Conservation (phyloP, 2,797 vertebrate species). For the Harpagifer antarcticus region DNA sequence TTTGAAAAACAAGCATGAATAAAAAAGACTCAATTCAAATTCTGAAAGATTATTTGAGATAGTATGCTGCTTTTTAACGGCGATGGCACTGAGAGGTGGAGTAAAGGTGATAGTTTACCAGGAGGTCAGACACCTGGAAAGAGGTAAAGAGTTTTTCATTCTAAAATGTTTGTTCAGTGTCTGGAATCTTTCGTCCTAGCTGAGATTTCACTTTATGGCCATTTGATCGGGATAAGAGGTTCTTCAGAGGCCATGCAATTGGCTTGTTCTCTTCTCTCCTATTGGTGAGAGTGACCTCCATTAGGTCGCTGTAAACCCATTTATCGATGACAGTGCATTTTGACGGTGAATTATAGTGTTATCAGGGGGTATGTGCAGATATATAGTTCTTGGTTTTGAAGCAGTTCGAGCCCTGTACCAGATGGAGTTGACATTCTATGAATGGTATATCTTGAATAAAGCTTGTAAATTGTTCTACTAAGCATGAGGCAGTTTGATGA, state of each 20-base stretch:
- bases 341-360: neutral
- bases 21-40: constrained; percentile 39
- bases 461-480: constrained; percentile 12
- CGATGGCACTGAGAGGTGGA: neutral
- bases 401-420: constrained; percentile 11
- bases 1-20: constrained; percentile 47
- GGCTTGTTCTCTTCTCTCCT: neutral
- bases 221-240: neutral
- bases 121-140: constrained; percentile 7
- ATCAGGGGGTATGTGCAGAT: constrained; percentile 4
- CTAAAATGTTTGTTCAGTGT: constrained; percentile 3
- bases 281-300: neutral
- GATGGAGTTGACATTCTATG: constrained; percentile 16
- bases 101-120: constrained; percentile 8
- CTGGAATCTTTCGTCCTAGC: neutral
- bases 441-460: constrained; percentile 17
- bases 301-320: neutral
- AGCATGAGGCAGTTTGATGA: neutral
- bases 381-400: constrained; percentile 27
- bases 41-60: constrained; percentile 40
- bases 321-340: constrained; percentile 7
- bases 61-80: constrained; percentile 36
- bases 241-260: neutral
- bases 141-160: neutral
- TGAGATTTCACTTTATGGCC: neutral